phyloP scores from a whole-genome alignment of 1,140 invertebrate species.

The Galleria mellonella region DNA sequence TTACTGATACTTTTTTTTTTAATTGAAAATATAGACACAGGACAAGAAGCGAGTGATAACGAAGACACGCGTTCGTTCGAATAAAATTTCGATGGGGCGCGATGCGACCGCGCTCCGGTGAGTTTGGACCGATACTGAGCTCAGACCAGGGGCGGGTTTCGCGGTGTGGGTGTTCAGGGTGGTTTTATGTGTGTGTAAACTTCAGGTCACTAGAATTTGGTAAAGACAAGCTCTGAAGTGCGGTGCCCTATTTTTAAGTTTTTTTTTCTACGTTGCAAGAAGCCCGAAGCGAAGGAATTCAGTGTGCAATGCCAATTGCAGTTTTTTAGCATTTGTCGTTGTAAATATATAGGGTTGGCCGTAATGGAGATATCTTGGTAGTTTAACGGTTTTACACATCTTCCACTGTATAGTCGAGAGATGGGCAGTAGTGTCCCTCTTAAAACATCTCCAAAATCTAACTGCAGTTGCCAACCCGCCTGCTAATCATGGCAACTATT shows the following conservation, averaged over 20 bases:
- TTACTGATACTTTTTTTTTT: slow-evolving; percentile 5
- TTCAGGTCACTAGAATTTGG: slow-evolving; percentile 13
- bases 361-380: too few species aligned
- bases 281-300: too few species aligned
- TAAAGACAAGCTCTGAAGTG: slow-evolving; percentile 8
- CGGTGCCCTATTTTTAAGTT: slow-evolving; percentile 10
- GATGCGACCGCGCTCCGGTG: not conserved
- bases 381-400: too few species aligned
- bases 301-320: too few species aligned
- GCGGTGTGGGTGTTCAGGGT: slow-evolving; percentile 3
- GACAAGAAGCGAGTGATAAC: not conserved
- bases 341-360: too few species aligned
- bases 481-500: too few species aligned
- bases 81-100: not conserved
- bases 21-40: not conserved
- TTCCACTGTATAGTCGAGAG: too few species aligned
- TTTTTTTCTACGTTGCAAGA: not conserved
- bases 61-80: slow-evolving; percentile 3
- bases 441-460: too few species aligned
- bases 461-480: too few species aligned
- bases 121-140: not conserved
- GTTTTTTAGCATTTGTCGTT: too few species aligned
- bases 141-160: slow-evolving; percentile 1
- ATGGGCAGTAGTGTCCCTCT: too few species aligned
- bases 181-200: slow-evolving; percentile 6